Percentiles rank a stretch among this genome's conserved stretches.
phyloP scores from a whole-genome alignment of 1,140 invertebrate genomes.

The Cataglyphis hispanica region DNA sequence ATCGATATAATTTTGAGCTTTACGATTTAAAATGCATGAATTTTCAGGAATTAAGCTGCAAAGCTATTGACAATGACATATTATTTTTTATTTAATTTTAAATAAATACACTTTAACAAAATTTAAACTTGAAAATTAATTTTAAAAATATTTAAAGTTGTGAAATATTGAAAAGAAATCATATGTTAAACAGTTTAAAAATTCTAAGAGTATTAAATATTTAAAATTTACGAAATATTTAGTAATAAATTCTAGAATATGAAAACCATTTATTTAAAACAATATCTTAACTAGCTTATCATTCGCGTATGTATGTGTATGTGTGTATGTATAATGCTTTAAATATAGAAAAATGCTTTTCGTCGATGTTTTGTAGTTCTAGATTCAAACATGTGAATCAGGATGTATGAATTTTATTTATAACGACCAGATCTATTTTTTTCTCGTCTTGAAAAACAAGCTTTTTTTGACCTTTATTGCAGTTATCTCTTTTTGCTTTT shows the following conservation, averaged over 20 bases:
- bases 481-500: constrained; percentile 6
- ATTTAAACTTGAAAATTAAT: background rate
- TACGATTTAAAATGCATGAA: too few species aligned
- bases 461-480: constrained; percentile 11
- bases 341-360: background rate
- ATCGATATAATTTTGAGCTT: background rate
- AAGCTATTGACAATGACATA: too few species aligned
- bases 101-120: too few species aligned
- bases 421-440: constrained; percentile 5
- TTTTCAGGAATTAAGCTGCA: too few species aligned
- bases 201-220: background rate
- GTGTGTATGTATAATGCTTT: too few species aligned
- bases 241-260: too few species aligned
- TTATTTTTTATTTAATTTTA: too few species aligned
- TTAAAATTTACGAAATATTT: too few species aligned
- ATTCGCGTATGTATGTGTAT: background rate
- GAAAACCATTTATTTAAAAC: background rate
- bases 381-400: background rate
- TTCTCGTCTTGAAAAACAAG: constrained; percentile 32
- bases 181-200: background rate
- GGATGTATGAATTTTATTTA: background rate
- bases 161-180: background rate
- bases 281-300: background rate
- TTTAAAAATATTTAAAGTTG: background rate
- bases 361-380: background rate